phyloP scores from a whole-genome alignment of 2,113 vertebrate species.

The Salminus brasiliensis region DNA sequence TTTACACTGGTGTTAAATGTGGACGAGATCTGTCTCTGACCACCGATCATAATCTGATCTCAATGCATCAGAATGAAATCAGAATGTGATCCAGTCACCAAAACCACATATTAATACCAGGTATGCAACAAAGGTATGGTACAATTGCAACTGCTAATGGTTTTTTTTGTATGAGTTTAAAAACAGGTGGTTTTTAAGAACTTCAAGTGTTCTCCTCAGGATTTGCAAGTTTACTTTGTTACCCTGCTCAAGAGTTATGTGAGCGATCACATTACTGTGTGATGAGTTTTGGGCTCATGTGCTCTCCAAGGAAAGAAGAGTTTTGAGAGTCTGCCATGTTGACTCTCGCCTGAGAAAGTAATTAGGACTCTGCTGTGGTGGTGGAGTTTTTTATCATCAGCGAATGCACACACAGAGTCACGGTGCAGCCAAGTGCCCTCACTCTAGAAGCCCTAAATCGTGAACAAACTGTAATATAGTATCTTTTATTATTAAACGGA shows the following conservation, averaged over 20 bases:
- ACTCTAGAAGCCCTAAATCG: conserved; percentile 15
- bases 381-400: conserved; percentile 42
- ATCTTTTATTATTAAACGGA: background rate
- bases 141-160: background rate
- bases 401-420: background rate
- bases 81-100: too few relatives aligned
- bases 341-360: conserved; percentile 63
- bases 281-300: background rate
- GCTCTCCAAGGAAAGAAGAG: conserved; percentile 18
- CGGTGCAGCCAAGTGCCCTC: conserved; percentile 20
- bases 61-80: too few relatives aligned
- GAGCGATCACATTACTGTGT: background rate
- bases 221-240: background rate
- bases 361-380: conserved; percentile 57
- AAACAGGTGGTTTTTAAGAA: background rate
- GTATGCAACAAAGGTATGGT: too few relatives aligned
- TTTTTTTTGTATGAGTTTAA: background rate
- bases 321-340: conserved; percentile 34
- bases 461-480: background rate
- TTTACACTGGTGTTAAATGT: too few relatives aligned
- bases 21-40: too few relatives aligned
- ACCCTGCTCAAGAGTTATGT: background rate
- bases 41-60: too few relatives aligned
- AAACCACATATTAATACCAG: too few relatives aligned
- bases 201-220: background rate